Conservation (phyloP, 2,797 vertebrate species). For the Hafferia zeledoni region DNA sequence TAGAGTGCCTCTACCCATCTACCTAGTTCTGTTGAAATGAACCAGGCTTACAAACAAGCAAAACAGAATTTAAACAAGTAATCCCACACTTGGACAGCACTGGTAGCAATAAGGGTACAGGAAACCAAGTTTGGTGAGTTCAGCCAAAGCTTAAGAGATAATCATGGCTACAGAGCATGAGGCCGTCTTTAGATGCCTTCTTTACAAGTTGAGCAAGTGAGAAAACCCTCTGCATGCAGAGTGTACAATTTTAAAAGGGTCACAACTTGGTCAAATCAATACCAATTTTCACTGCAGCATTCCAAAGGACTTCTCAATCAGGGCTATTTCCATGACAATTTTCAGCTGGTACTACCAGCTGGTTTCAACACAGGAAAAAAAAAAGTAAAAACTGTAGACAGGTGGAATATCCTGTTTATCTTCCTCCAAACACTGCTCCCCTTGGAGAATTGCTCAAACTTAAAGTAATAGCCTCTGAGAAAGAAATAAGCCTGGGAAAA, state of each 20-base stretch:
- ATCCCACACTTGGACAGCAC: not conserved
- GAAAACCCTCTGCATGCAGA: not conserved
- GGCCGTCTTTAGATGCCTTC: not conserved
- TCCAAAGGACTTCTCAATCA: conserved; percentile 9
- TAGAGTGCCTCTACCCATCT: not conserved
- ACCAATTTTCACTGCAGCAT: conserved; percentile 14
- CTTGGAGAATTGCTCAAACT: not conserved
- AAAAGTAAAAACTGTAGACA: not conserved
- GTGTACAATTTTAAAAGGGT: not conserved
- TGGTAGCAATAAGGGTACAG: not conserved
- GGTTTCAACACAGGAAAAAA: not conserved
- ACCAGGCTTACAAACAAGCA: not conserved
- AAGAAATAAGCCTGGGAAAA: not conserved
- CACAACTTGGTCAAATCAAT: conserved; percentile 31
- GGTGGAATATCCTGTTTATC: not conserved
- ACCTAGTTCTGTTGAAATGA: not conserved
- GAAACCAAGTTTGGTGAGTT: not conserved
- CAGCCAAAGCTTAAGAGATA: not conserved
- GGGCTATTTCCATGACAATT: conserved; percentile 8
- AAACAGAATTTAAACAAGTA: not conserved
- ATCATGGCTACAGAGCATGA: rapidly evolving
- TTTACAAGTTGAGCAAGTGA: not conserved
- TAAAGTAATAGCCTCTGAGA: not conserved
- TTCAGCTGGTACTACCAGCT: conserved; percentile 1
- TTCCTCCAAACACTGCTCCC: not conserved